Evolutionary conservation across 2,888 invertebrate genomes (phyloP), one percentile per base, ranked within the genome.

Genomic region (Azorinus chamasolen): DNA sequence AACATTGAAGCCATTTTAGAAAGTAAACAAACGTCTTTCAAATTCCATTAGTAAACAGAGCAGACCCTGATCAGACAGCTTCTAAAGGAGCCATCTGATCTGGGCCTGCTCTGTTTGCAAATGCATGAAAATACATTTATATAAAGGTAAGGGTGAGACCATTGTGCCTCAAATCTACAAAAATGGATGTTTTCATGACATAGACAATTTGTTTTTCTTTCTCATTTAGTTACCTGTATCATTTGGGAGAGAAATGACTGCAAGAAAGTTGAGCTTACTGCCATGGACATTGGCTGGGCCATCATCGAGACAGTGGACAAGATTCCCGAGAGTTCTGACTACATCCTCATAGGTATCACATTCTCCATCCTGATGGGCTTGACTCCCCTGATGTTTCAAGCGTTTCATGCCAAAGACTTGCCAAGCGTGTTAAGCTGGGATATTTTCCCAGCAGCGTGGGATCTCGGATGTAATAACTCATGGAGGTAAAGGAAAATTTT

Each of bases 241-340:
- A 96, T 99, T 94, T 99, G 98, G 98, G 97, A 98, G 91, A 95
- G 95, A 37, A 95, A 96, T 8, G 97, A 98, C 78, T 96, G 97
- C 25, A 96, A 98, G 90, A 98, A 98, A 92, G 97, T 97, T 0
- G 97, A 98, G 93, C 94, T 99, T 83, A 97, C 98, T 0, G 97
- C 98, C 2, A 94, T 99, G 72, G 98, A 99, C 93, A 98, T 99
- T 88, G 97, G 97, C 91, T 97, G 97, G 88, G 96, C 96, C 80
- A 98, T 99, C 88, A 98, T 98, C 83, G 96, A 96, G 83, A 96
- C 97, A 85, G 98, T 98, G 2, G 98, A 98, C 69, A 95, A 95
- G 22, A 95, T 96, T 94, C 95, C 96, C 0, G 96, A 96, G 91
- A 95, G 95, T 84, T 95, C 95, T 88, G 96, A 97, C 93, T 97